phyloP scores from a whole-genome alignment of 1,140 invertebrate genomes.

The Heliconius melpomene region DNA sequence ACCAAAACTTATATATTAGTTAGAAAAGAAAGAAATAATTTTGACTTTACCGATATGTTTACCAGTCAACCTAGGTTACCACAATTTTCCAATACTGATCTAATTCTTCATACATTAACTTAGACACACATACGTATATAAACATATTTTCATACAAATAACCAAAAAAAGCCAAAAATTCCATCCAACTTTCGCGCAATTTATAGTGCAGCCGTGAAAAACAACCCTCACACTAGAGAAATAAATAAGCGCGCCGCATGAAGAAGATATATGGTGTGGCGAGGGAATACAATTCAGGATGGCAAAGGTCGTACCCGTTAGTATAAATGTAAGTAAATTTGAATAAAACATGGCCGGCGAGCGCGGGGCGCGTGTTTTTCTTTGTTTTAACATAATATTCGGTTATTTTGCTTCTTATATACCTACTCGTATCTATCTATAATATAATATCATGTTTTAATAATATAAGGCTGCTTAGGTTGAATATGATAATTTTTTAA shows the following conservation, averaged over 20 bases:
- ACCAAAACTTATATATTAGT: too few relatives aligned
- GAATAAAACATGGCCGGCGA: slow-evolving; percentile 76
- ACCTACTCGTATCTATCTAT: too few relatives aligned
- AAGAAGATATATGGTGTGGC: slow-evolving; percentile 78
- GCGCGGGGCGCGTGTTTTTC: slow-evolving; percentile 39
- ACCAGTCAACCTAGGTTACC: too few relatives aligned
- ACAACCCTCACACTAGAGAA: slow-evolving; percentile 59
- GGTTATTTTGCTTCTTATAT: slow-evolving; percentile 4
- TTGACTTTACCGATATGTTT: too few relatives aligned
- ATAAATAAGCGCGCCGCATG: slow-evolving; percentile 75
- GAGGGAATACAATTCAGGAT: slow-evolving; percentile 77
- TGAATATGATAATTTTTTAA: too few relatives aligned
- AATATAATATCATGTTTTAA: background rate
- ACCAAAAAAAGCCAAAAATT: slow-evolving; percentile 13
- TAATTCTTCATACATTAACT: too few relatives aligned
- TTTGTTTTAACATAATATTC: slow-evolving; percentile 52
- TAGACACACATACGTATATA: background rate
- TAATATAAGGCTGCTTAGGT: background rate
- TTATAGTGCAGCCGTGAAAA: slow-evolving; percentile 45
- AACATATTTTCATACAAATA: background rate
- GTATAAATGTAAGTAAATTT: slow-evolving; percentile 81
- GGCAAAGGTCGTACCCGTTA: slow-evolving; percentile 77
- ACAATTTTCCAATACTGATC: too few relatives aligned
- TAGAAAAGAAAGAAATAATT: too few relatives aligned
- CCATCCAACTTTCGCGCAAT: slow-evolving; percentile 23